Evolutionary conservation across 2,888 invertebrate species (phyloP).

Genomic region (Lamellibrachia satsuma): DNA sequence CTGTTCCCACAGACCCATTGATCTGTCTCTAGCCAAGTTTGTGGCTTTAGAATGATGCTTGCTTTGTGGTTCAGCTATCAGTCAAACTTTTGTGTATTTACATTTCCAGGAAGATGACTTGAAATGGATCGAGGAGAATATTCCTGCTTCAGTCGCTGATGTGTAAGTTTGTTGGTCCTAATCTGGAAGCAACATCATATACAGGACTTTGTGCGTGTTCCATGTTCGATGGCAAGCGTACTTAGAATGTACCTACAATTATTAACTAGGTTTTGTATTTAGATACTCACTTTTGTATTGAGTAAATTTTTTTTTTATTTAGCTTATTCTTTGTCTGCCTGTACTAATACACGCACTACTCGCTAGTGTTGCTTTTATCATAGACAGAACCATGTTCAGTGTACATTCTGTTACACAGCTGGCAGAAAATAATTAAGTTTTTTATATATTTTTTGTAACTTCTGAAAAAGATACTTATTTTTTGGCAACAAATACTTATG

Average conservation of each 20-base stretch:
- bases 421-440: too few species aligned
- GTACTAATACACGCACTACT: too few species aligned
- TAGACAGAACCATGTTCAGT: not conserved
- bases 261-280: too few species aligned
- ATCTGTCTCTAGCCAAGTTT: not conserved
- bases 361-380: too few species aligned
- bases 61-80: not conserved
- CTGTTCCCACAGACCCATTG: not conserved
- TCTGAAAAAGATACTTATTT: too few species aligned
- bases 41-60: not conserved
- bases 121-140: slow-evolving; percentile 94
- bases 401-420: not conserved
- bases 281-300: not conserved
- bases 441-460: too few species aligned
- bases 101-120: slow-evolving; percentile 75
- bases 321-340: not conserved
- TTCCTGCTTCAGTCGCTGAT: slow-evolving; percentile 80
- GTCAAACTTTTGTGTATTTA: slow-evolving; percentile 17
- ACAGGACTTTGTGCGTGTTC: not conserved
- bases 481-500: too few species aligned
- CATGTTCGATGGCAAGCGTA: too few species aligned
- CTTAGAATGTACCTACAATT: too few species aligned
- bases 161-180: slow-evolving; percentile 64
- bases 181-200: not conserved
- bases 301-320: not conserved